Percentiles rank a stretch among this genome's conserved stretches.
Conservation (phyloP, 2,888 invertebrate genomes). For the Macaria notata region DNA sequence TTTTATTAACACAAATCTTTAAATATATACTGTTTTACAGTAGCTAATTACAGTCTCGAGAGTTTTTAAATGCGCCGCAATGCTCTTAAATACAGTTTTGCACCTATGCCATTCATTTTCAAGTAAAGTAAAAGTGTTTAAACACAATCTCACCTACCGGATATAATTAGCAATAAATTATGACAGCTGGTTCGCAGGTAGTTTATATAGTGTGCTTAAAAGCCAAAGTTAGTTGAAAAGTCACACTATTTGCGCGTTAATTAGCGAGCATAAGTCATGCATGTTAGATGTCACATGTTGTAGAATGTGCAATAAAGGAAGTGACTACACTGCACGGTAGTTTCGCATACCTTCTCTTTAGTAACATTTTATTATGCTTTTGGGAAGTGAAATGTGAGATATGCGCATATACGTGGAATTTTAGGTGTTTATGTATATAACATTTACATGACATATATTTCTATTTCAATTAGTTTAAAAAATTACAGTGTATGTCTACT, state of each 20-base stretch:
- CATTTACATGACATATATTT: neutral
- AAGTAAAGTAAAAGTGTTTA: no score
- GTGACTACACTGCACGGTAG: neutral
- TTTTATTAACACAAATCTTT: no score
- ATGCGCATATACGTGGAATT: neutral
- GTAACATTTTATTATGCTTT: neutral
- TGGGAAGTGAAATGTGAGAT: neutral
- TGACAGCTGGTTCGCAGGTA: slow-evolving; percentile 33
- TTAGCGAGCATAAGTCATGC: slow-evolving; percentile 37
- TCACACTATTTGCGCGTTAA: slow-evolving; percentile 35
- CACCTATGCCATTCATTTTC: neutral
- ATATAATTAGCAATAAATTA: slow-evolving; percentile 29
- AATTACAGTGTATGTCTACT: no score
- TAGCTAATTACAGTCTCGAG: no score
- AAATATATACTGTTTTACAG: no score
- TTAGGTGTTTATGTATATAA: neutral
- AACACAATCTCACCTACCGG: slow-evolving; percentile 16
- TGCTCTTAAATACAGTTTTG: no score
- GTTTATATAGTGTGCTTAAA: slow-evolving; percentile 30
- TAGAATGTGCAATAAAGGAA: slow-evolving; percentile 20
- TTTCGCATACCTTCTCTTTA: slow-evolving; percentile 5
- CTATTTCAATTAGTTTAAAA: no score
- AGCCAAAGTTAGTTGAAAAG: slow-evolving; percentile 33
- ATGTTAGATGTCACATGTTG: slow-evolving; percentile 32
- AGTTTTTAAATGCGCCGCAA: no score